Percentiles rank a stretch among this genome's conserved stretches.
phyloP scores from a whole-genome alignment of 2,888 invertebrate species.

The Lasiommata megera region DNA sequence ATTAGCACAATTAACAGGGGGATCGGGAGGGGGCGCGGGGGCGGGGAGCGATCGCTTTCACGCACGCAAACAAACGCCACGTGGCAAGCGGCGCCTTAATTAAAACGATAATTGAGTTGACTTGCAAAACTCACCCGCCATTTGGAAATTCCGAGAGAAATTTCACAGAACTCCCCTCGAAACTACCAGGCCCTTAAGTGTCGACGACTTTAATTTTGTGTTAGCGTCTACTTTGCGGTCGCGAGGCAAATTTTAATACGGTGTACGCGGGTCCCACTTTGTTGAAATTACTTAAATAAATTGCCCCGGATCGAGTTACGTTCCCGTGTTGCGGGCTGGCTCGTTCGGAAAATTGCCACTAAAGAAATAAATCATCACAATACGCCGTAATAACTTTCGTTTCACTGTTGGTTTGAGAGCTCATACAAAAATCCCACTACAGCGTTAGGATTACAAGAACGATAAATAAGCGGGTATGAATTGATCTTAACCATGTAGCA shows the following conservation, averaged over 20 bases:
- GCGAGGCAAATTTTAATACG: conserved; percentile 75
- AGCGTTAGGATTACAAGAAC: not conserved
- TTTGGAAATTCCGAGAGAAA: conserved; percentile 78
- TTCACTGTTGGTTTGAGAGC: not conserved
- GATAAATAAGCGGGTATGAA: not conserved
- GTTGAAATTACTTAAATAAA: conserved; percentile 75
- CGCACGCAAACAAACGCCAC: conserved; percentile 81
- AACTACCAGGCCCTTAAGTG: conserved; percentile 78
- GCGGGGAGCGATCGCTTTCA: conserved; percentile 68
- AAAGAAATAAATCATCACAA: conserved; percentile 34
- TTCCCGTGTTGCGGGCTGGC: conserved; percentile 46
- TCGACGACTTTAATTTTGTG: conserved; percentile 80
- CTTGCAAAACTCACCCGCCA: conserved; percentile 80
- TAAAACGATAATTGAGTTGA: conserved; percentile 82
- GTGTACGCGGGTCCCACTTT: conserved; percentile 65
- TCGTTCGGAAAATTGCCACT: conserved; percentile 57
- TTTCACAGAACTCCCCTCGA: conserved; percentile 73
- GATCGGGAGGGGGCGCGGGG: conserved; percentile 30
- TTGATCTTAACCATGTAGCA: too few species aligned
- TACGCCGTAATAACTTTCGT: conserved; percentile 21
- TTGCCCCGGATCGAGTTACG: conserved; percentile 67
- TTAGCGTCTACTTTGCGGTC: conserved; percentile 79
- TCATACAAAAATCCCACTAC: too few species aligned
- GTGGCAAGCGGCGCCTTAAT: conserved; percentile 76
- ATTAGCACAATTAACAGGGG: conserved; percentile 81